phyloP scores from a whole-genome alignment of 2,797 vertebrate genomes.

The Ambastaia sidthimunki region DNA sequence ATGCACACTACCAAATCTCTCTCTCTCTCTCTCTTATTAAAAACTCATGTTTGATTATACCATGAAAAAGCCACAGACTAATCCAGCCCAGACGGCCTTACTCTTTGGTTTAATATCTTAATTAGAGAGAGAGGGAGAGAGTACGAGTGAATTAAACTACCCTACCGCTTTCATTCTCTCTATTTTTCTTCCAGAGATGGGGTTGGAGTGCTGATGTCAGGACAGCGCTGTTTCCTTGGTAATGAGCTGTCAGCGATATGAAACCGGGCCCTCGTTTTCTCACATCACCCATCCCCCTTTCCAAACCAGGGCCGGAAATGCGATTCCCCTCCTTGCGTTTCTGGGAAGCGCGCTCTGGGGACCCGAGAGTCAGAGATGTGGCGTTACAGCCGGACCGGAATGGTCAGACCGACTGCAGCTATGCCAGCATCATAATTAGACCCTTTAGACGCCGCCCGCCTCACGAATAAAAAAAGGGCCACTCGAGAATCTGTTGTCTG shows the following conservation, averaged over 20 bases:
- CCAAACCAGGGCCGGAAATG: conserved; percentile 69
- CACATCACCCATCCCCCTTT: conserved; percentile 51
- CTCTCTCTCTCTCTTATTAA: conserved; percentile 24
- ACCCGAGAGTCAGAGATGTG: conserved; percentile 66
- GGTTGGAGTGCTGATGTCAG: conserved; percentile 73
- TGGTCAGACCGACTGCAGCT: conserved; percentile 41
- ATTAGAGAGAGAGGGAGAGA: conserved; percentile 66
- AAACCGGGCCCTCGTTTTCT: conserved; percentile 72
- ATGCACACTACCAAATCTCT: conserved; percentile 27
- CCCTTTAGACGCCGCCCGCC: conserved; percentile 69
- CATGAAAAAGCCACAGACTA: conserved; percentile 46
- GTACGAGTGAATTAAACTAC: conserved; percentile 29
- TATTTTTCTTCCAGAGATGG: conserved; percentile 63
- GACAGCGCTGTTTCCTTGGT: conserved; percentile 78
- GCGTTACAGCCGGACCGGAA: conserved; percentile 17
- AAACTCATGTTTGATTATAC: conserved; percentile 34
- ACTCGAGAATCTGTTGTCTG: neutral
- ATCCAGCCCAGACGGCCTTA: conserved; percentile 55
- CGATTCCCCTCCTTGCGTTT: conserved; percentile 72
- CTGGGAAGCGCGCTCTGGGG: conserved; percentile 72
- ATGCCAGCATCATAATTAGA: conserved; percentile 70
- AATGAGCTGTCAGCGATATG: conserved; percentile 85
- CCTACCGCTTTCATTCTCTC: conserved; percentile 42
- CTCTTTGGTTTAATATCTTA: conserved; percentile 69
- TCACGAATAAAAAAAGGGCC: conserved; percentile 54